Conservation (phyloP, 2,888 invertebrate species). For the Drosophila prostipennis region DNA sequence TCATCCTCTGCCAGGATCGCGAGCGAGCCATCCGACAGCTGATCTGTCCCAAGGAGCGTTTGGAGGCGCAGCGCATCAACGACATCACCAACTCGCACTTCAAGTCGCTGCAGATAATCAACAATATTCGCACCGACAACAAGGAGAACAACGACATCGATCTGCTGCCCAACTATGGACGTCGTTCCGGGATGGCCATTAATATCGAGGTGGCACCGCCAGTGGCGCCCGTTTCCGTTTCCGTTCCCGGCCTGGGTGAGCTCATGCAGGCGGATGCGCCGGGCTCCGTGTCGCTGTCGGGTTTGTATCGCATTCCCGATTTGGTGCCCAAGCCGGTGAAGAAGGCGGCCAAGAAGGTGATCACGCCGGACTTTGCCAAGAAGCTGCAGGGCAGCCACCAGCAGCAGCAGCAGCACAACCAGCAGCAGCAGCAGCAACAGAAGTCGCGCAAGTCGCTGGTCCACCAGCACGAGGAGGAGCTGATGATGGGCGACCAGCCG, state of each 20-base stretch:
- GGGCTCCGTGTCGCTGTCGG: constrained; percentile 28
- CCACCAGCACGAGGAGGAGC: constrained; percentile 61
- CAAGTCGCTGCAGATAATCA: constrained; percentile 83
- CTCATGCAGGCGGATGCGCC: constrained; percentile 82
- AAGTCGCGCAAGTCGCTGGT: constrained; percentile 17
- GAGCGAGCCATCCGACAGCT: constrained; percentile 77
- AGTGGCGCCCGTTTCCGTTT: constrained; percentile 46
- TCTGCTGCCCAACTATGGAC: constrained; percentile 66
- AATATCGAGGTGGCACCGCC: constrained; percentile 63
- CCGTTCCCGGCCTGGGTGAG: constrained; percentile 81
- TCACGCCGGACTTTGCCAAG: constrained; percentile 49
- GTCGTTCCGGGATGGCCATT: constrained; percentile 36
- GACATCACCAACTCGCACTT: constrained; percentile 83
- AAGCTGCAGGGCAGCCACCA: constrained; percentile 35
- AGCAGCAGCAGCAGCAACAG: constrained; percentile 39
- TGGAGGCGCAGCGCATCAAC: constrained; percentile 82
- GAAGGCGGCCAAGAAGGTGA: constrained; percentile 80
- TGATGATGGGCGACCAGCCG: constrained; percentile 84
- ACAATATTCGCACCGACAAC: constrained; percentile 82
- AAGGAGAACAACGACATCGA: constrained; percentile 84
- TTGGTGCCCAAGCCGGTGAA: constrained; percentile 81
- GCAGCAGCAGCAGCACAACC: constrained; percentile 36
- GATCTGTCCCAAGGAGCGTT: constrained; percentile 81
- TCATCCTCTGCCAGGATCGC: constrained; percentile 69
- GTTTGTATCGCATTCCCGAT: constrained; percentile 70